Evolutionary conservation across 2,888 invertebrate species (phyloP), one percentile per base, ranked within the genome.

Genomic region (Clistopyga incitator): DNA sequence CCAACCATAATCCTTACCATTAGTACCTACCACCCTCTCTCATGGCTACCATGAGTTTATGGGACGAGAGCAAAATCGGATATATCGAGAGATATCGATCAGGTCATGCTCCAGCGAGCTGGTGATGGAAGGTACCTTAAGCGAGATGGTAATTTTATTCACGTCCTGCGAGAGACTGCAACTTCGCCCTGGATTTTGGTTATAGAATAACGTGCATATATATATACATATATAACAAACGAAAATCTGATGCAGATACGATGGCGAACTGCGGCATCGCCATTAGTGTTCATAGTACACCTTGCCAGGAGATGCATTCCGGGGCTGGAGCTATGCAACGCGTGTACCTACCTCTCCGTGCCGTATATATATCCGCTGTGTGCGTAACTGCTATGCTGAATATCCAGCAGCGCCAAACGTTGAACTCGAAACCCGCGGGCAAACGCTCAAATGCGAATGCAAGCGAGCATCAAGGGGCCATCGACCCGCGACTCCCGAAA

Each of bases 401-500:
- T 59, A 59, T 34, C 59, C 59, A 59, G 29, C 59, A 29, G 29
- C 34, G 34, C 29, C 59, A 59, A 59, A 59, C 59, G 59, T 59
- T 59, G 59, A 59, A 59, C 59, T 25, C 59, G 59, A 34, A 54
- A 34, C 34, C 29, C 59, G 65, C 25, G 56, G 54, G 20, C 50
- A 68, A 52, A 77, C 67, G 45, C 25, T 65, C 50, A 72, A 82
- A 70, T 82, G 56, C 70, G 34, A 75, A 72, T 52, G 56, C 82
- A 71, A 81, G 71, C 67, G 77, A 78, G 77, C 52, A 34, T 54
- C 23, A 25, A 47, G 61, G 52, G 76, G 67, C 25, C 72, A 50
- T 78, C 52, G 79, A 74, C 65, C 68, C 65, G 67, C 42, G 77
- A 76, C 67, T 78, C 52, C 75, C 82, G 59, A 84, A 86, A 85